Evolutionary conservation across 2,797 vertebrate species (phyloP), one percentile per base, ranked within the genome.

Genomic region (Ctenopoma kingsleyae): DNA sequence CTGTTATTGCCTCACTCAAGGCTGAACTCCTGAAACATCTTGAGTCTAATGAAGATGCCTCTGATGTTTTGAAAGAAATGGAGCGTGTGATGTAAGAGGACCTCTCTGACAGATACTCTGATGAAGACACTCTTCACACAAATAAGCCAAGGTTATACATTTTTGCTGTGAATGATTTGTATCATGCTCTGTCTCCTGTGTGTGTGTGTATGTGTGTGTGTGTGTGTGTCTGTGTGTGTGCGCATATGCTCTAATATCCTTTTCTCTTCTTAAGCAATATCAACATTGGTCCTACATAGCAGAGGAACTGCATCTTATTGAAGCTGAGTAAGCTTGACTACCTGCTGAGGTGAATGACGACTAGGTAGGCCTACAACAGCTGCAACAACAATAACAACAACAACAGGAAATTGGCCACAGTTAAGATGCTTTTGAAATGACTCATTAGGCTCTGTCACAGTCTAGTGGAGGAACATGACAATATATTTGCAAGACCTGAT

Each of bases 231-330:
- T 68, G 58, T 67, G 63, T 67, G 20, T 49, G 60, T n/a, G 50
- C 52, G 38, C 65, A 71, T 81, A 59, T 74, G 59, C 67, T 63
- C 43, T 62, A 30, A 70, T 63, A 71, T 82, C 30, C 30, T 67
- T 73, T 68, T 67, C 51, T 71, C 67, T 72, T 81, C 87, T 76
- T 76, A 86, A 91, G 86, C 82, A 84, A 69, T 60, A 51, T 67
- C 71, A 77, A 58, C 44, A 56, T 9, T 62, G 56, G 74, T 76
- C 57, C 49, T 47, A 8, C 66, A 76, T 75, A 87, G 88, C 84
- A 90, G 83, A 86, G 74, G 17, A 76, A 43, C 25, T 44, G 51
- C 55, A 23, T 78, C 56, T 69, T 53, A 76, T 90, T 85, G 78
- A 86, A 85, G 83, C 67, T 52, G 61, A 83, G 62, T 25, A 70